Conservation (phyloP, 2,797 vertebrate species). For the Acipenser ruthenus region DNA sequence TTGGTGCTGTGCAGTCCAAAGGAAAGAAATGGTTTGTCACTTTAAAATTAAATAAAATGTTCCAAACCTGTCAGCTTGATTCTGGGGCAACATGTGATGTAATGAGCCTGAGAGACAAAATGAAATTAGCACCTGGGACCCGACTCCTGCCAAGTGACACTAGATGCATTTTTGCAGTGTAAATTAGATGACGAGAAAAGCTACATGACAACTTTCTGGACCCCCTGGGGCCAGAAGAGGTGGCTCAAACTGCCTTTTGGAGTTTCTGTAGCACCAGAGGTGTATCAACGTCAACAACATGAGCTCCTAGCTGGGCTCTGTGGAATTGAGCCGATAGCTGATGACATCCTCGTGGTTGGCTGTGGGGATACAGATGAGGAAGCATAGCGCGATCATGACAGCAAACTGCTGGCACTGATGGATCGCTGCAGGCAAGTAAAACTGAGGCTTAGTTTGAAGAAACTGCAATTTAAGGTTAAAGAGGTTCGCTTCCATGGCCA, state of each 20-base stretch:
- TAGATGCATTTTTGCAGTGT: too few species aligned
- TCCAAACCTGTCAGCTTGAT: too few species aligned
- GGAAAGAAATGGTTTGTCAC: too few species aligned
- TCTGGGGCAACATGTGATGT: too few species aligned
- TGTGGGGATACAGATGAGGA: slow-evolving; percentile 16
- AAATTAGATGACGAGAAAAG: too few species aligned
- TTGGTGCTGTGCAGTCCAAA: too few species aligned
- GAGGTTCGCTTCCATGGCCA: neutral
- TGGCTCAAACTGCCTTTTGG: slow-evolving; percentile 1
- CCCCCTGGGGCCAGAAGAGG: too few species aligned
- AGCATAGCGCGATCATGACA: slow-evolving; percentile 14
- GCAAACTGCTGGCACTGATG: slow-evolving; percentile 14
- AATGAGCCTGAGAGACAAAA: too few species aligned
- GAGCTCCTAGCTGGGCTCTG: slow-evolving; percentile 12
- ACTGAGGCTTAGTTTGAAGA: neutral
- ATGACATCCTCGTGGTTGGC: slow-evolving; percentile 20
- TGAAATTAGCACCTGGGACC: too few species aligned
- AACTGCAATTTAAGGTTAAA: slow-evolving; percentile 8
- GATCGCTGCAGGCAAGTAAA: slow-evolving; percentile 9
- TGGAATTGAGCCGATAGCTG: slow-evolving; percentile 11
- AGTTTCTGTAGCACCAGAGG: slow-evolving; percentile 4
- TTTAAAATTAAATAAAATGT: too few species aligned
- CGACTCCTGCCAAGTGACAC: too few species aligned
- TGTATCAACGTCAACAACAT: slow-evolving; percentile 18
- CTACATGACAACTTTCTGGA: too few species aligned